Percentiles rank a stretch among this genome's conserved stretches.
Evolutionary conservation across 2,888 invertebrate genomes (phyloP).

Genomic region (Tipula vernalis): DNA sequence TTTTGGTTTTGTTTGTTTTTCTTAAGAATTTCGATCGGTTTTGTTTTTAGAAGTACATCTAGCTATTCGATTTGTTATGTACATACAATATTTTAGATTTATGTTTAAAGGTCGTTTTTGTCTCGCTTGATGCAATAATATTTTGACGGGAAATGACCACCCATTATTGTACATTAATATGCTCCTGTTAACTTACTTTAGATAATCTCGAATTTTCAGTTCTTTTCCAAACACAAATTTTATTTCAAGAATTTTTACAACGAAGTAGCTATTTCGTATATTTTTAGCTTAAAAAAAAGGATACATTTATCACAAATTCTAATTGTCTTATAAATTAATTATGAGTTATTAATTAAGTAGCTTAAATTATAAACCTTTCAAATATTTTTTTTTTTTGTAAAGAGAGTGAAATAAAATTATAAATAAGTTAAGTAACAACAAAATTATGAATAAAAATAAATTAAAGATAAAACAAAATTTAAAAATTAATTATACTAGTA

Average conservation of each 20-base stretch:
- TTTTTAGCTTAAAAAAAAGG: not conserved
- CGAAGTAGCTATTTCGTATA: no score
- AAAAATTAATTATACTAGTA: not conserved
- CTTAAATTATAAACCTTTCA: not conserved
- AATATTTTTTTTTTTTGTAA: not conserved
- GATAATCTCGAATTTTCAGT: no score
- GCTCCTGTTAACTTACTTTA: no score
- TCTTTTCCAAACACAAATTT: not conserved
- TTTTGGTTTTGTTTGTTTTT: not conserved
- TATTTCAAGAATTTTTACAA: not conserved
- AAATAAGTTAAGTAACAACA: not conserved
- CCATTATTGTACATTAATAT: not conserved
- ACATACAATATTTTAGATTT: not conserved
- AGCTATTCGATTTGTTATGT: not conserved
- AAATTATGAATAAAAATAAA: not conserved
- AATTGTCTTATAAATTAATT: not conserved
- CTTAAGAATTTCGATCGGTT: not conserved
- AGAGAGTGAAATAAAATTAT: not conserved
- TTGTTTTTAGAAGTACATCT: not conserved
- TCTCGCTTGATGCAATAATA: not conserved
- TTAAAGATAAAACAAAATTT: not conserved
- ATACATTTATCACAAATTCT: not conserved
- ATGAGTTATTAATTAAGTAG: not conserved
- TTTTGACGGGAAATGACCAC: not conserved
- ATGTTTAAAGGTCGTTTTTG: not conserved